Evolutionary conservation across 2,888 invertebrate species (phyloP), one percentile per base, ranked within the genome.

Genomic region (Steinernema carpocapsae): DNA sequence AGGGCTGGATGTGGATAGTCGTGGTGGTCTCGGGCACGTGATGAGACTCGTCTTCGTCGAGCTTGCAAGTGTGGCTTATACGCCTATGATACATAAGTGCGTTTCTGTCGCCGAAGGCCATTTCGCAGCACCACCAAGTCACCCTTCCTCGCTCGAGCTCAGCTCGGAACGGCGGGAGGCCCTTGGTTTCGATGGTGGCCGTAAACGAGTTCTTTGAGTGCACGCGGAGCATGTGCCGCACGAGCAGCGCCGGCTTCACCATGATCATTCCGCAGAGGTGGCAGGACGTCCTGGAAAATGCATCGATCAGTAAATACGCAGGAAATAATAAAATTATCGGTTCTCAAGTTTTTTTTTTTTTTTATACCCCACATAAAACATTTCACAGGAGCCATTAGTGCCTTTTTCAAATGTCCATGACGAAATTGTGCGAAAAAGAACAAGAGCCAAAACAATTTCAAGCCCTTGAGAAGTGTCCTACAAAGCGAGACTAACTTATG

Each of bases 201-300:
- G 73, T 73, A 73, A 84, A 84, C 52, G 76, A 76, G n/a, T 74
- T 72, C 56, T 79, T 79, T n/a, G 75, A 76, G 72, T 86, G 86
- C 7, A 82, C 83, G 22, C 84, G 78, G 19, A 79, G 77, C 85
- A 86, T 85, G 76, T 86, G 86, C 12, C 83, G 78, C 43, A 86
- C 78, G 12, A 86, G 75, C 10, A 84, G 79, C 10, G 82, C 79
- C 4, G 86, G 86, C 12, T 82, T 76, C 29, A 81, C 79, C 70
- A 85, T 77, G 10, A 78, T 76, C 73, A 85, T 72, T 0, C 82
- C 82, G 76, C 86, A 86, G 14, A 82, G 75, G n/a, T 80, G 80
- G 73, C 86, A 86, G 22, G 74, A 74, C 1, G 83, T 78, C 56
- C 83, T 81, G 74, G 75, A 78, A 76, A 14, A 7, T 7, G 74